phyloP scores from a whole-genome alignment of 2,888 invertebrate genomes.

The Amblyjoppa fuscipennis region DNA sequence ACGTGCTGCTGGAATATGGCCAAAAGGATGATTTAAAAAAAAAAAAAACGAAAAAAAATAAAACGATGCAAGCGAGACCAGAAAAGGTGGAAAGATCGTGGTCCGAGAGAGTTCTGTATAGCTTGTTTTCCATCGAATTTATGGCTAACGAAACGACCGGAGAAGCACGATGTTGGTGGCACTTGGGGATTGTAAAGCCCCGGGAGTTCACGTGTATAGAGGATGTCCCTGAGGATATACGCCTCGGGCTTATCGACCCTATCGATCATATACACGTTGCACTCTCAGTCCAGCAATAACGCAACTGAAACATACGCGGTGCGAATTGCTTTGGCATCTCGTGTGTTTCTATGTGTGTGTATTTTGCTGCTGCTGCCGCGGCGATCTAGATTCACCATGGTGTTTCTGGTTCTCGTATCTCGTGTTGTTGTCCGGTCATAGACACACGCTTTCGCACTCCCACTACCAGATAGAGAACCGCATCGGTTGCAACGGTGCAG shows the following conservation, averaged over 20 bases:
- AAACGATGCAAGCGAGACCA: constrained; percentile 22
- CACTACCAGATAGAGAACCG: not conserved
- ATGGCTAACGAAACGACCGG: constrained; percentile 57
- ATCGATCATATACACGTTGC: constrained; percentile 63
- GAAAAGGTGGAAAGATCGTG: constrained; percentile 51
- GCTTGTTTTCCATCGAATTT: constrained; percentile 63
- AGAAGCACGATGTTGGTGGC: constrained; percentile 48
- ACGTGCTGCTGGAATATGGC: constrained; percentile 46
- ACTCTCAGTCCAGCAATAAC: constrained; percentile 53
- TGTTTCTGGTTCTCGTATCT: constrained; percentile 38
- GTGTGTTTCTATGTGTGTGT: constrained; percentile 16
- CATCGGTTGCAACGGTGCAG: constrained; percentile 45
- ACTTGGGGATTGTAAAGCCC: constrained; percentile 53
- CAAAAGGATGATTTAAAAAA: constrained; percentile 58
- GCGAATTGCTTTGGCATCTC: constrained; percentile 52
- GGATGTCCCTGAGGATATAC: constrained; percentile 66
- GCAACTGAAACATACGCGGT: constrained; percentile 48
- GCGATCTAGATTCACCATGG: constrained; percentile 41
- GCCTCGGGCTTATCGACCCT: constrained; percentile 66
- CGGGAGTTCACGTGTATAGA: constrained; percentile 25
- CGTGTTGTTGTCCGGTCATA: constrained; percentile 54
- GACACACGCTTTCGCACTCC: constrained; percentile 42
- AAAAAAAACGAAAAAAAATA: constrained; percentile 29
- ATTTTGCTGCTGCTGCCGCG: not conserved
- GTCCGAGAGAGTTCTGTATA: constrained; percentile 16